Evolutionary conservation across 1,140 invertebrate species (phyloP).

Genomic region (Scaptodrosophila lebanonensis): DNA sequence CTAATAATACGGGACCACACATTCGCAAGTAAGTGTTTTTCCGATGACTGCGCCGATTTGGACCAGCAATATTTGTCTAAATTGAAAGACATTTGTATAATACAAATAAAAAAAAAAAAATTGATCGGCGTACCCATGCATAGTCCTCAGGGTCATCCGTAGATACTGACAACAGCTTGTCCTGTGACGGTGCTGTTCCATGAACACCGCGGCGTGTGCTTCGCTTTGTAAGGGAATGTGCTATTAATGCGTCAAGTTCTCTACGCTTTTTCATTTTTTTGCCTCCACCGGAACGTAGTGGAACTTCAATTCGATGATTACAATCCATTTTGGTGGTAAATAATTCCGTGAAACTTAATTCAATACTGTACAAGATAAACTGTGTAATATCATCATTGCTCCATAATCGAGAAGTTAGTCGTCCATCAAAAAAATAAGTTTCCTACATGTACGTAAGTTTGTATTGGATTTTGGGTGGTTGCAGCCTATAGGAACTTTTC

Average conservation of each 20-base stretch:
- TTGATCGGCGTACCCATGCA: constrained; percentile 73
- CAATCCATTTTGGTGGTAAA: constrained; percentile 68
- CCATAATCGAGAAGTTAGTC: no score
- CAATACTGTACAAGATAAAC: no score
- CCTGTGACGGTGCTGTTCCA: constrained; percentile 61
- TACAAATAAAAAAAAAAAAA: no score
- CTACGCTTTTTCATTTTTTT: constrained; percentile 79
- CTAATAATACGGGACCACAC: constrained; percentile 60
- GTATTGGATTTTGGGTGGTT: no score
- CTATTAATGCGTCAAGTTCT: constrained; percentile 78
- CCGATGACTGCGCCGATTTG: constrained; percentile 51
- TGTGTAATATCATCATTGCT: no score
- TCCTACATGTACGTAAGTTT: no score
- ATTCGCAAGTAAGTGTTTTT: constrained; percentile 55
- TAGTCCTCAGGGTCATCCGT: constrained; percentile 78
- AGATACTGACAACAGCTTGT: constrained; percentile 77
- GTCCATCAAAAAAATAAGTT: no score
- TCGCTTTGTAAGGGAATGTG: constrained; percentile 61
- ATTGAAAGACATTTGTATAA: constrained; percentile 14
- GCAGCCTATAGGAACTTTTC: no score
- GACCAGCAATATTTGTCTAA: constrained; percentile 46
- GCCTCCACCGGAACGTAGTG: constrained; percentile 72
- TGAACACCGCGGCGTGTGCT: constrained; percentile 32
- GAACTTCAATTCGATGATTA: constrained; percentile 69
- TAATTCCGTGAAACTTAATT: no score